Percentiles rank a stretch among this genome's conserved stretches.
These are phyloP conservation scores for Danio kyathit DNA, from an alignment of 2,797 vertebrate genomes.

Conservation along the genomic window DNA sequence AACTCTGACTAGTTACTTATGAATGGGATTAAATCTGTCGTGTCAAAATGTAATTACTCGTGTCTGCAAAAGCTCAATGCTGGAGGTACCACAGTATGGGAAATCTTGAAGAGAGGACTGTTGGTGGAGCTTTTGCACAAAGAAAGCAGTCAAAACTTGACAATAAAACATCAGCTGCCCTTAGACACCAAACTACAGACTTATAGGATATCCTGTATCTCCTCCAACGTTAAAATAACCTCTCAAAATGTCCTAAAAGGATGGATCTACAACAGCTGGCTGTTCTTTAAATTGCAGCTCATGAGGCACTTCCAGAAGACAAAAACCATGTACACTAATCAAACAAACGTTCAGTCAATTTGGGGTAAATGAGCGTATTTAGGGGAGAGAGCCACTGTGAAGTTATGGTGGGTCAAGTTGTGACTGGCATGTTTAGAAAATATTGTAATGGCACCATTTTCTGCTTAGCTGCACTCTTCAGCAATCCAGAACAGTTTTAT, in stretches of 20 bases:
- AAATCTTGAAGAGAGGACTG: slow-evolving; percentile 65
- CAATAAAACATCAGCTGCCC: slow-evolving; percentile 64
- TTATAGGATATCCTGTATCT: slow-evolving; percentile 32
- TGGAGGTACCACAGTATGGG: slow-evolving; percentile 8
- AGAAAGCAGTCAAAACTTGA: slow-evolving; percentile 67
- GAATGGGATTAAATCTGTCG: background rate
- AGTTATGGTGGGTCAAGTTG: slow-evolving; percentile 57
- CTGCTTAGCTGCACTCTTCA: slow-evolving; percentile 77
- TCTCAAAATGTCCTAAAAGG: background rate
- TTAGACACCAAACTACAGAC: slow-evolving; percentile 62
- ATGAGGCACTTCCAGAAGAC: slow-evolving; percentile 25
- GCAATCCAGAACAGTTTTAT: slow-evolving; percentile 81
- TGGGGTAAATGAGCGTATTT: slow-evolving; percentile 63
- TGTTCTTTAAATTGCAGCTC: background rate
- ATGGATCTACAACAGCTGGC: slow-evolving; percentile 26
- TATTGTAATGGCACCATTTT: slow-evolving; percentile 77
- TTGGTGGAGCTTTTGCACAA: slow-evolving; percentile 64
- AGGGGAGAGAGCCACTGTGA: slow-evolving; percentile 41
- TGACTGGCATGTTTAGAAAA: slow-evolving; percentile 81
- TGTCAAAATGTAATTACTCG: background rate
- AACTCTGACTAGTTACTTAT: background rate
- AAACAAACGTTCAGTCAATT: slow-evolving; percentile 61
- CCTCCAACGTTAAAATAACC: slow-evolving; percentile 19
- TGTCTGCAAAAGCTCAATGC: slow-evolving; percentile 28
- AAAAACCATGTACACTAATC: slow-evolving; percentile 30